Evolutionary conservation across 2,113 vertebrate species (phyloP), one percentile per base, ranked within the genome.

Genomic region (Aegithalos caudatus): DNA sequence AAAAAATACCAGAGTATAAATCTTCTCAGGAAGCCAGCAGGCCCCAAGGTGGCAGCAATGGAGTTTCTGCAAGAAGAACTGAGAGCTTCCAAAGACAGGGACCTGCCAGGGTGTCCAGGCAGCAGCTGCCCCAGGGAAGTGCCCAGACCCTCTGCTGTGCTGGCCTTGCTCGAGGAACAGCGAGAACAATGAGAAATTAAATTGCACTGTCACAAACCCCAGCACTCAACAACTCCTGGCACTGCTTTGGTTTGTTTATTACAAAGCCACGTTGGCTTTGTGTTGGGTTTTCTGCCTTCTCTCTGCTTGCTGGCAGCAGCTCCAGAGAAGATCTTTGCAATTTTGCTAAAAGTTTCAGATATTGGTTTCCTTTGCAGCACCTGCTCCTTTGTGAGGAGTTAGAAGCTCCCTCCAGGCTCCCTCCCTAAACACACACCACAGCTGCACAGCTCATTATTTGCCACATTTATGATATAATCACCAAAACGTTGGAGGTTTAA

Each of bases 291-390:
- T 50, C 60, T 88, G 85, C 38, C 78, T 70, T 40, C 69, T 71
- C 82, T 74, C 71, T 44, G 47, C 66, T 54, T 11, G 29, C 85
- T 92, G 94, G 86, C 92, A 95, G 81, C n/a, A 42, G 54, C 61
- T 78, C 89, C 38, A 17, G 50, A 90, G 37, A 87, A 82, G 81
- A 53, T 71, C 64, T 78, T 74, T 84, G 91, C 72, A 37, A 60
- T 83, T 86, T 56, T n/a, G 76, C 77, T 95, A 3, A 8, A 56
- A 84, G 65, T 91, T 94, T 88, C 61, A 57, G 81, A 67, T 78
- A 91, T 50, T 81, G 73, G 69, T 85, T 96, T 92, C 65, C 45
- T 89, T 60, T 67, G 48, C 47, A 90, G 73, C 88, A 81, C 83
- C 83, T 92, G 90, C 88, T 92, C 74, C 66, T 92, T 58, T 33